Conservation (phyloP, 2,888 invertebrate species). For the Diadegma fenestrale region DNA sequence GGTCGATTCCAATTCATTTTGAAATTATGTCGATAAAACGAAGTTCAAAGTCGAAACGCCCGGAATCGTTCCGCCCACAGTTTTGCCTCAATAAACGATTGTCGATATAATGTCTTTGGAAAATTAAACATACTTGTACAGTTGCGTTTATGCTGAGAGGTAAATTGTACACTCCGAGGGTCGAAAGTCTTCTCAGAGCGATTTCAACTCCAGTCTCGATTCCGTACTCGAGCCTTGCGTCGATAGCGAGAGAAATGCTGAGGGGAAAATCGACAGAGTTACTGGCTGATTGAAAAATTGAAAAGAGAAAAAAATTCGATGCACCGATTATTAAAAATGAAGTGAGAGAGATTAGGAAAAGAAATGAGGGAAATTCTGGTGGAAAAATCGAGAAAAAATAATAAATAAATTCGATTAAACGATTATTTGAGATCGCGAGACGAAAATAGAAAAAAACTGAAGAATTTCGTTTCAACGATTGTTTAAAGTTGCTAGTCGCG, state of each 20-base stretch:
- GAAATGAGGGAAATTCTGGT: too few relatives aligned
- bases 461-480: background rate
- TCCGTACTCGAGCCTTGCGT: conserved; percentile 92
- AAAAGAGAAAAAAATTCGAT: background rate
- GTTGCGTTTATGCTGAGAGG: conserved; percentile 86
- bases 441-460: background rate
- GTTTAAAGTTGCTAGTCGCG: background rate
- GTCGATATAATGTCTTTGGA: background rate
- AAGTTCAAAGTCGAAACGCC: background rate
- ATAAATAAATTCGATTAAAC: too few relatives aligned
- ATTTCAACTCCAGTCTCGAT: conserved; percentile 93
- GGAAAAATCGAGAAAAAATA: too few relatives aligned
- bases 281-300: background rate
- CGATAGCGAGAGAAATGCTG: conserved; percentile 90
- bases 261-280: conserved; percentile 68
- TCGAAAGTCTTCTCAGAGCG: conserved; percentile 89
- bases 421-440: too few relatives aligned
- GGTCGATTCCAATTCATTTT: background rate
- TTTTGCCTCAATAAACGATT: background rate
- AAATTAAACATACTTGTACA: conserved; percentile 78
- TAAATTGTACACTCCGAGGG: conserved; percentile 88
- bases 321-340: background rate
- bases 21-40: background rate
- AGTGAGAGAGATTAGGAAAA: background rate
- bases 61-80: background rate